Evolutionary conservation across 2,797 vertebrate species (phyloP).

Genomic region (Tympanoctomys barrerae): DNA sequence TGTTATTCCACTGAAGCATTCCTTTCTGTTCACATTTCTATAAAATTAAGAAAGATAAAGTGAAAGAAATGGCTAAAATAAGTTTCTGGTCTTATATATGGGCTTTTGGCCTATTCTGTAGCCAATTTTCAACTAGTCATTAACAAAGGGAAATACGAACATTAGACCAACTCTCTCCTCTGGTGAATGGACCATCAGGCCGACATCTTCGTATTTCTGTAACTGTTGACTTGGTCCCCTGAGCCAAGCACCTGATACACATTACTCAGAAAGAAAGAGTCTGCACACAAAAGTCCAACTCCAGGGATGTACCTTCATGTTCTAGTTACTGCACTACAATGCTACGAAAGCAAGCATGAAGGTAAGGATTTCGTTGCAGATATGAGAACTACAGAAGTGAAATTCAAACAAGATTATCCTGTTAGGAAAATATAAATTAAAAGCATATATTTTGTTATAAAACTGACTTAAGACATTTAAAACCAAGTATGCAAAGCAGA

Average conservation of each 20-base stretch:
- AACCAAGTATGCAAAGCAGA: background rate
- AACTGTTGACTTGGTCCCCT: background rate
- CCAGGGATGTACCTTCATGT: background rate
- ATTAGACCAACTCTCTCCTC: background rate
- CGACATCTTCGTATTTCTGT: constrained; percentile 16
- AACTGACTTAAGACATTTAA: background rate
- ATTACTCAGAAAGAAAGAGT: background rate
- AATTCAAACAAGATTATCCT: background rate
- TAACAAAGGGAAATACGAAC: constrained; percentile 27
- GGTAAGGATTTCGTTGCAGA: background rate
- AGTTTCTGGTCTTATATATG: background rate
- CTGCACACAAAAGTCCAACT: background rate
- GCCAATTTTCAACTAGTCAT: constrained; percentile 28
- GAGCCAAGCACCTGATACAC: background rate
- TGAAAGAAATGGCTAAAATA: background rate
- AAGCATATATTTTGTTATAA: background rate
- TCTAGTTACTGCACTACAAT: background rate
- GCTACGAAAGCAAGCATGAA: background rate
- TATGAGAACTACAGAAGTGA: background rate
- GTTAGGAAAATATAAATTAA: background rate
- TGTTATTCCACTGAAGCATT: background rate
- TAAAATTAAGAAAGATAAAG: background rate
- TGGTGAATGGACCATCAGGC: background rate
- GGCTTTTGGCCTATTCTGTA: background rate
- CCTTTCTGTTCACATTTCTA: constrained; percentile 11